Base-by-base conservation (phyloP, 1,140 invertebrate species). In the Calliopsis andreniformis region DNA sequence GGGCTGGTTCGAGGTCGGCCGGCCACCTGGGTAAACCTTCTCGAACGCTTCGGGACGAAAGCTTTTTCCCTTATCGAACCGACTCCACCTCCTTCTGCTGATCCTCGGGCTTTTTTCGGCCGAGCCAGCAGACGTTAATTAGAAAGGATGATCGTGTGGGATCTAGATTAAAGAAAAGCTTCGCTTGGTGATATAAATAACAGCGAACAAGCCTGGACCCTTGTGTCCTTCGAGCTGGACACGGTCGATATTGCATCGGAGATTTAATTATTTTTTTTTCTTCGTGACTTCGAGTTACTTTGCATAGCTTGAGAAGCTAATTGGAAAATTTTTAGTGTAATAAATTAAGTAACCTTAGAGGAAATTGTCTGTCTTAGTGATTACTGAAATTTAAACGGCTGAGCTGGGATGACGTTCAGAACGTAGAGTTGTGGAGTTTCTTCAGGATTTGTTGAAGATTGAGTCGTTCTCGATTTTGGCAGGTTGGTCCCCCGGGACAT, bases 11-110 rank as follows among this genome's bases (percentile, higher is more conserved):
- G 67, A 71, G 56, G 51, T 80, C 72, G 56, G 78, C 62, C 25
- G 32, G 59, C 58, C 86, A 88, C 84, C 85, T 88, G 87, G 77
- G 82, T 85, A 88, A 88, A 88, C 87, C 78, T 59, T 62, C 71
- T 63, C 56, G n/a, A 49, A 56, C 32, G 45, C 16, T 62, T 35
- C 67, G 32, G 71, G 55, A 47, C 68, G 58, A 68, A 62, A 76
- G 62, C 69, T 73, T 73, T 64, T 59, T 51, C 76, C 53, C 18
- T 66, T 73, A 47, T 72, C 69, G 42, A 20, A 58, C 32, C 63
- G 6, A 55, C 49, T 14, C 8, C 51, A 42, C 58, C 51, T 32
- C 18, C n/a, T 4, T 28, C 20, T 10, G 42, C 61, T 62, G 35
- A 47, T 70, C n/a, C 66, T 32, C 49, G 18, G 35, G 28, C 42